phyloP scores from a whole-genome alignment of 2,113 vertebrate genomes.

The Myxocyprinus asiaticus region DNA sequence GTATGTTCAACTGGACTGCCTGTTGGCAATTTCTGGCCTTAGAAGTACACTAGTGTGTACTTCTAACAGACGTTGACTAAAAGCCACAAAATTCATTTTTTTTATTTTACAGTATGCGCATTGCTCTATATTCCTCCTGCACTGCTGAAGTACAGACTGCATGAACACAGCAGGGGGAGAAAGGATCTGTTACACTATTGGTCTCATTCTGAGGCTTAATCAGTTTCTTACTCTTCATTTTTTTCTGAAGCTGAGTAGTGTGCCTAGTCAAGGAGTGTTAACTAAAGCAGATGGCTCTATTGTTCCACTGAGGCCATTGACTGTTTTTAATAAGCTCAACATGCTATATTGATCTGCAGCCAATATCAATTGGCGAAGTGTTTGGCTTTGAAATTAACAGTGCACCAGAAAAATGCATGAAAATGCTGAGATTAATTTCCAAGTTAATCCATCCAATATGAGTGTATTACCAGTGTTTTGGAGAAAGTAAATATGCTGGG shows the following conservation, averaged over 20 bases:
- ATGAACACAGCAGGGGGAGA: constrained; percentile 12
- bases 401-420: constrained; percentile 12
- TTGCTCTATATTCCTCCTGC: background rate
- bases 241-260: constrained; percentile 14
- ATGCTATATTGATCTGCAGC: constrained; percentile 40
- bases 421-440: constrained; percentile 33
- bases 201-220: constrained; percentile 10
- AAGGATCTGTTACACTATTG: constrained; percentile 10
- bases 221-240: constrained; percentile 20
- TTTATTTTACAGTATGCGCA: background rate
- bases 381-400: constrained; percentile 38
- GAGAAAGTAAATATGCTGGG: constrained; percentile 25
- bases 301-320: constrained; percentile 36
- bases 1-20: too few species aligned
- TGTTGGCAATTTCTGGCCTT: too few species aligned
- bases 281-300: constrained; percentile 38
- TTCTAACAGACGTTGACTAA: too few species aligned
- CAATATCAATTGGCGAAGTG: constrained; percentile 40
- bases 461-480: constrained; percentile 21
- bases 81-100: background rate
- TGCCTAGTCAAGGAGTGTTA: constrained; percentile 15
- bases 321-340: constrained; percentile 43
- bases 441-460: constrained; percentile 29
- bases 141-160: background rate
- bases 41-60: too few species aligned